Evolutionary conservation across 2,797 vertebrate genomes (phyloP).

Genomic region (Microctenopoma steveboyesi): DNA sequence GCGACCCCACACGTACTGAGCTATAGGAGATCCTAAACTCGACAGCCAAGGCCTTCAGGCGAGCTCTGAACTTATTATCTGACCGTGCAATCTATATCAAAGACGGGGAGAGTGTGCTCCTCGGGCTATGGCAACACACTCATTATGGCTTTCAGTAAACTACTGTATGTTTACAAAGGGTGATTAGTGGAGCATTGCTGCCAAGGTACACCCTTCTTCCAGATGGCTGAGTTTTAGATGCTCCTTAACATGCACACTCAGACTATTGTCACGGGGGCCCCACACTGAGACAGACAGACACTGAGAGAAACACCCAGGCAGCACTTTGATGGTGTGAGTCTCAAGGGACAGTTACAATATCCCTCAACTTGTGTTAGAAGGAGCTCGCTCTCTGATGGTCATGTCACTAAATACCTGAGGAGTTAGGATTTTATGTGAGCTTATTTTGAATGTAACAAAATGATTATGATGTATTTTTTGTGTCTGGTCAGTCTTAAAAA

Average conservation of each 20-base stretch:
- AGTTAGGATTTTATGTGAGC: neutral
- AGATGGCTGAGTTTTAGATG: conserved; percentile 60
- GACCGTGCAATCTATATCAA: conserved; percentile 53
- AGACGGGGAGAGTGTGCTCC: conserved; percentile 34
- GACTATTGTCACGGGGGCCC: conserved; percentile 29
- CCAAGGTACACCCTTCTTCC: conserved; percentile 63
- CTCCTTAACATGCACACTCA: conserved; percentile 48
- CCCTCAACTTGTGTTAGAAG: conserved; percentile 3
- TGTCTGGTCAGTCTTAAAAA: neutral
- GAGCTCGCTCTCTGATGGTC: neutral
- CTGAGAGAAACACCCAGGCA: neutral
- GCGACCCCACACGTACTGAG: neutral
- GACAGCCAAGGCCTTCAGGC: conserved; percentile 1
- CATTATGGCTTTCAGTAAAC: conserved; percentile 61
- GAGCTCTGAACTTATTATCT: conserved; percentile 53
- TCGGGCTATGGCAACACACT: conserved; percentile 47
- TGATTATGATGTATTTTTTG: conserved; percentile 4
- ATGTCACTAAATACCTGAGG: conserved; percentile 6
- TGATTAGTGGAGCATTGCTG: conserved; percentile 59
- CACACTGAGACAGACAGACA: neutral
- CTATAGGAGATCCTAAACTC: conserved; percentile 13
- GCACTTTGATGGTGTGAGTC: conserved; percentile 26
- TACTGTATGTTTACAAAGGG: conserved; percentile 74
- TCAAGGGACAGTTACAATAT: conserved; percentile 1
- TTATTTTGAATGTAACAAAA: neutral